phyloP scores from a whole-genome alignment of 2,797 vertebrate genomes.

The Loriculus beryllinus region DNA sequence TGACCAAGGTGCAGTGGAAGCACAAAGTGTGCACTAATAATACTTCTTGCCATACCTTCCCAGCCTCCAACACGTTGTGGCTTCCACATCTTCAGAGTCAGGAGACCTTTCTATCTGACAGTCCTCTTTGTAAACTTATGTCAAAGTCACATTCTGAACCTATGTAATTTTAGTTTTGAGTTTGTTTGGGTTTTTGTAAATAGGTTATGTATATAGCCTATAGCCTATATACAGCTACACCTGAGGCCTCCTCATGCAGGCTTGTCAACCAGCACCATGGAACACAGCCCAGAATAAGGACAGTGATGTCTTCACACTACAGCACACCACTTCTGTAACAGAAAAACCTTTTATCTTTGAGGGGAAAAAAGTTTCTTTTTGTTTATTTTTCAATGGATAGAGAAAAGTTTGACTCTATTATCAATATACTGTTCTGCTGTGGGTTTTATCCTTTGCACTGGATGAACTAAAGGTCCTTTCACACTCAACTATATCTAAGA shows the following conservation, averaged over 20 bases:
- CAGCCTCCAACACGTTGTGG: neutral
- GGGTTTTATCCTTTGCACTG: slow-evolving; percentile 21
- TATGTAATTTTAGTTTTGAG: neutral
- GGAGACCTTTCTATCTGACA: neutral
- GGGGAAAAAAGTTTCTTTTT: neutral
- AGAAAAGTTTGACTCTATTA: slow-evolving; percentile 18
- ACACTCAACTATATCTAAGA: slow-evolving; percentile 23
- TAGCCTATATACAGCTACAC: neutral
- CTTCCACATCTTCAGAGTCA: neutral
- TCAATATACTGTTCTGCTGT: neutral
- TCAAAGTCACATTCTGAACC: neutral
- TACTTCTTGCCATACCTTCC: neutral
- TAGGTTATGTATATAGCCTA: neutral
- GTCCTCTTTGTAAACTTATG: neutral
- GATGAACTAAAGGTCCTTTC: slow-evolving; percentile 33
- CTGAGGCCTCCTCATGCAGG: neutral
- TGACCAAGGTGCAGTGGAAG: neutral
- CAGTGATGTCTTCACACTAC: neutral
- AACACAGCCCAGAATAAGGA: neutral
- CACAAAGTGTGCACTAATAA: neutral
- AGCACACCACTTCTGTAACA: neutral
- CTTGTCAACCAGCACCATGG: neutral
- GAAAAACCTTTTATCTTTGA: neutral
- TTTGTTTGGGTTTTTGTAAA: neutral
- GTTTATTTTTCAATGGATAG: neutral